Conservation (phyloP, 2,113 vertebrate genomes). For the Pomatorhinus ruficollis region DNA sequence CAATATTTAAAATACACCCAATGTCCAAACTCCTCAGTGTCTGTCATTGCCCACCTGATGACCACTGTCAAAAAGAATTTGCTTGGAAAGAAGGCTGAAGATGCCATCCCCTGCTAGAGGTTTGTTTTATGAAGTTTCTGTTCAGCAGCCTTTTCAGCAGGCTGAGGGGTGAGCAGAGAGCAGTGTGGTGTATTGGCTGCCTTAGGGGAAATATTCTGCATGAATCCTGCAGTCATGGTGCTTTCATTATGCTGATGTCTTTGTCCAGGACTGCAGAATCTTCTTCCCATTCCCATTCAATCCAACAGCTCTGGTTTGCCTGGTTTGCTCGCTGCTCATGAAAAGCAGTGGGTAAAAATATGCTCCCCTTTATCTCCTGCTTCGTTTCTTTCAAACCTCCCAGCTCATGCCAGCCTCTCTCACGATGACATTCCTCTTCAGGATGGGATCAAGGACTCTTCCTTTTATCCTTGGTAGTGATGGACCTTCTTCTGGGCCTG, state of each 20-base stretch:
- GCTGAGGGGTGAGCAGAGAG: background rate
- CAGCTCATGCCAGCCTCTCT: background rate
- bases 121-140: background rate
- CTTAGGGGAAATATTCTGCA: conserved; percentile 5
- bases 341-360: background rate
- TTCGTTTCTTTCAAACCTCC: background rate
- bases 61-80: background rate
- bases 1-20: background rate
- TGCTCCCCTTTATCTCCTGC: background rate
- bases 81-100: background rate
- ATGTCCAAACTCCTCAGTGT: background rate
- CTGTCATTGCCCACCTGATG: background rate
- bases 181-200: background rate
- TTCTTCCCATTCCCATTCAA: background rate
- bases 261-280: background rate
- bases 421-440: background rate
- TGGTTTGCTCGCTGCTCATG: background rate
- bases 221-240: background rate
- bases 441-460: background rate
- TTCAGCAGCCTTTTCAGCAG: background rate
- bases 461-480: background rate
- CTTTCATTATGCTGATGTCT: conserved; percentile 1
- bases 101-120: background rate
- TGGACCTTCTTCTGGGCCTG: background rate
- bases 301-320: background rate